Conservation (phyloP, 2,888 invertebrate genomes). For the Dichetophora obliterata region DNA sequence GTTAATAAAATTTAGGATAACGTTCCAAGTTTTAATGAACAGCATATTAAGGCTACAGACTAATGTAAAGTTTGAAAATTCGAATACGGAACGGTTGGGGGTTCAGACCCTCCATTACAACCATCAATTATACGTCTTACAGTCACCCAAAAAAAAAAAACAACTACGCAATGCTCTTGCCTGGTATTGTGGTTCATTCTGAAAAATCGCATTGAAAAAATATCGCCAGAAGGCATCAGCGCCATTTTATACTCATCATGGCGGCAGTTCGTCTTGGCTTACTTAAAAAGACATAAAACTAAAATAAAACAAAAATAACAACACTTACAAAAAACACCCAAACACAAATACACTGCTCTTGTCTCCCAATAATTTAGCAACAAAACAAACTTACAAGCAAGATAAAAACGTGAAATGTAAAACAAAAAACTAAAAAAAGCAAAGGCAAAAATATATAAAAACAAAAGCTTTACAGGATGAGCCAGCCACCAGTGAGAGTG, state of each 20-base stretch:
- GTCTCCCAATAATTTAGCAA: background rate
- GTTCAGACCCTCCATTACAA: no score
- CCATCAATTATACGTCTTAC: no score
- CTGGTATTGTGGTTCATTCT: background rate
- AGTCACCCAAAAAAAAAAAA: background rate
- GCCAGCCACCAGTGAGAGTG: background rate
- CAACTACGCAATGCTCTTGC: background rate
- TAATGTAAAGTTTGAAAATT: background rate
- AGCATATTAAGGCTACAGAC: background rate
- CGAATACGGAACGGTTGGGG: no score
- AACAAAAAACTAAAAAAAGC: no score
- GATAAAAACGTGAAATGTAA: no score
- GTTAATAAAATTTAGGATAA: slow-evolving; percentile 27
- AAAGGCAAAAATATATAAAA: background rate
- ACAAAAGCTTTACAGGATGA: slow-evolving; percentile 5
- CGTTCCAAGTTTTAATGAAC: background rate
- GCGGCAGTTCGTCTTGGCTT: slow-evolving; percentile 25
- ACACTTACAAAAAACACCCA: background rate
- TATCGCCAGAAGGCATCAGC: background rate
- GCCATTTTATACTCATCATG: slow-evolving; percentile 23
- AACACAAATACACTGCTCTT: background rate
- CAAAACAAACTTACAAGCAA: background rate
- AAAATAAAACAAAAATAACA: background rate
- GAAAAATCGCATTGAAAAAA: background rate
- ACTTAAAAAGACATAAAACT: slow-evolving; percentile 10